A percentile compares a stretch with the other conserved stretches of the same genome.
These are phyloP conservation scores for Podiceps cristatus DNA, from an alignment of 2,113 vertebrate species.

Conservation along the genomic window DNA sequence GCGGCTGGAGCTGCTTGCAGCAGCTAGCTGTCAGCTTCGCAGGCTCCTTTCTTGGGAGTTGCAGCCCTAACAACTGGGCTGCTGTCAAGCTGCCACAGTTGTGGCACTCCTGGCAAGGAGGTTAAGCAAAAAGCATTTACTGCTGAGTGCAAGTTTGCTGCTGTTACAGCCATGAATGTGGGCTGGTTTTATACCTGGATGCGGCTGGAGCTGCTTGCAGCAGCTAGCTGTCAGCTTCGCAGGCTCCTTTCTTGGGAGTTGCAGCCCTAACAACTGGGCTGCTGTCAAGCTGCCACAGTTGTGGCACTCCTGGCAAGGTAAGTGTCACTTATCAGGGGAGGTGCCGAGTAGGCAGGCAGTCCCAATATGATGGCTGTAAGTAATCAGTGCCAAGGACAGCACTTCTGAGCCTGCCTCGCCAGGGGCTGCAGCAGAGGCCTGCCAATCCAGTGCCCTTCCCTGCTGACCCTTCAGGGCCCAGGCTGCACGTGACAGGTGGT, in stretches of 20 bases:
- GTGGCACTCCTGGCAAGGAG: not conserved
- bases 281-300: not conserved
- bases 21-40: not conserved
- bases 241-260: not conserved
- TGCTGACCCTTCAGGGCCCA: accelerated
- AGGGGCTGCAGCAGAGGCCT: not conserved
- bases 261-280: not conserved
- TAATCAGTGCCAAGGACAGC: not conserved
- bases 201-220: not conserved
- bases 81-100: not conserved
- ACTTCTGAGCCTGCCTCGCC: accelerated
- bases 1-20: not conserved
- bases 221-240: not conserved
- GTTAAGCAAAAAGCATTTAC: not conserved
- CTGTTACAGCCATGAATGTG: not conserved
- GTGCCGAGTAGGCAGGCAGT: not conserved
- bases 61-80: not conserved
- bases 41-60: not conserved
- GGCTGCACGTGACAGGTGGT: not conserved
- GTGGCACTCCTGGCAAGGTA: not conserved
- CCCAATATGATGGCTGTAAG: not conserved
- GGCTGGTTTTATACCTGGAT: not conserved
- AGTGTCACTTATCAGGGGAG: not conserved
- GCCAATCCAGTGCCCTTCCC: not conserved
- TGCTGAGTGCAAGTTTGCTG: not conserved